Evolutionary conservation across 2,797 vertebrate species (phyloP), one percentile per base, ranked within the genome.

Genomic region (Numenius phaeopus): DNA sequence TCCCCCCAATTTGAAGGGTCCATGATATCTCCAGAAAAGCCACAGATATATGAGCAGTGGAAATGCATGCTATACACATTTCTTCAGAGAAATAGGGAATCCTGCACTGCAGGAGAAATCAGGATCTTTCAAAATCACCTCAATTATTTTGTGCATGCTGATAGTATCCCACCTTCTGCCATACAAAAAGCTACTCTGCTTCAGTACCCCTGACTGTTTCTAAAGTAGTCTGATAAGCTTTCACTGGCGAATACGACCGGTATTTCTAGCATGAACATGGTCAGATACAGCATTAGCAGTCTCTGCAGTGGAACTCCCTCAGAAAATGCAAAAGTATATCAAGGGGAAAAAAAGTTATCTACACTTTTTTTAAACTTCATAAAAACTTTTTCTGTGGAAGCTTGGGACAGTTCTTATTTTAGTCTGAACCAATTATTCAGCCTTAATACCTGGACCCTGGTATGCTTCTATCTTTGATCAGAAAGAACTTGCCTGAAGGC

Each of bases 401-500:
- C 71, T 89, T 84, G 85, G 90, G 54, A 87, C 89, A 91, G 62
- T 95, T 97, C 91, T 93, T 96, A 95, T 96, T 97, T 97, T 96
- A 97, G 87, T 91, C 75, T 94, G 94, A 95, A 96, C 93, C 92
- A 96, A 97, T 97, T 96, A 96, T 92, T 94, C 89, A 97, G 77
- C 92, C 93, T 90, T 94, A 92, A 92, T 96, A 92, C 92, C 87
- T 92, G 57, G 42, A 67, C 73, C 69, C 62, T 73, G 79, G 90
- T 95, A 96, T 22, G 88, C 90, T 71, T 83, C 66, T 71, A n/a
- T 54, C 93, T 97, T 93, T 96, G 89, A 80, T 96, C 83, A 89
- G 96, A 95, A 95, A 95, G 91, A 96, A 97, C 87, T 97, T 94
- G 96, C 94, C 94, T 97, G 94, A 97, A 96, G 94, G 95, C 96